These are phyloP conservation scores for Theropithecus gelada DNA, from an alignment of 2,113 vertebrate species.

Conservation along the genomic window DNA sequence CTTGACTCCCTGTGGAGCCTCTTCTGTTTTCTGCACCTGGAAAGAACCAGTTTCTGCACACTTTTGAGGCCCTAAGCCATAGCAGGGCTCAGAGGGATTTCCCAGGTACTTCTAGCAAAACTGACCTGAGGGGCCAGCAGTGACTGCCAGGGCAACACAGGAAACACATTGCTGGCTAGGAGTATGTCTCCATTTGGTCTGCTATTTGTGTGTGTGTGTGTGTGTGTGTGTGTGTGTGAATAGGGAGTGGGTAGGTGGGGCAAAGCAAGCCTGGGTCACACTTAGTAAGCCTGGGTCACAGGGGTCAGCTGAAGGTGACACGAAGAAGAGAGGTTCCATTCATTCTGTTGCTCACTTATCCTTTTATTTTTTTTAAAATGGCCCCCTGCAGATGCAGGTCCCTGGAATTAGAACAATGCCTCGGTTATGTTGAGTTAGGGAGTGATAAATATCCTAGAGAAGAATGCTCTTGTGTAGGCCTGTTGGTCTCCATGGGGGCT, in stretches of 20 bases:
- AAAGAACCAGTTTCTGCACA: neutral
- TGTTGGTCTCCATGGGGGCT: neutral
- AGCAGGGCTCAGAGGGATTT: neutral
- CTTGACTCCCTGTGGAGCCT: neutral
- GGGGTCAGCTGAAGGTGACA: neutral
- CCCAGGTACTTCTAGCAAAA: neutral
- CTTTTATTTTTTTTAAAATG: neutral
- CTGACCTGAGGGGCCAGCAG: fast-evolving
- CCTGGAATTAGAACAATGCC: neutral
- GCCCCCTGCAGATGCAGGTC: neutral
- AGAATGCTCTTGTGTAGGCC: neutral
- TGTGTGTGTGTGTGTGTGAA: no score
- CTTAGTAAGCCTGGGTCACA: neutral
- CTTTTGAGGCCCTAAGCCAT: neutral
- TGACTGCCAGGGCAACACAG: neutral
- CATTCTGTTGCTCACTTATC: neutral
- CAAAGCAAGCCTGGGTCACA: neutral
- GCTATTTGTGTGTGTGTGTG: neutral
- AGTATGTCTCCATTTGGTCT: neutral
- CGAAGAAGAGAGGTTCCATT: neutral
- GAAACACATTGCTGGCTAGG: neutral
- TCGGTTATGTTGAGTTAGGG: neutral
- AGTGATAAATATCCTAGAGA: neutral
- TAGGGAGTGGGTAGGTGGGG: neutral
- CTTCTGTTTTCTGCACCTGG: neutral